A percentile compares a stretch with the other conserved stretches of the same genome.
Evolutionary conservation across 1,140 invertebrate species (phyloP).

Genomic region (Tribolium castaneum): DNA sequence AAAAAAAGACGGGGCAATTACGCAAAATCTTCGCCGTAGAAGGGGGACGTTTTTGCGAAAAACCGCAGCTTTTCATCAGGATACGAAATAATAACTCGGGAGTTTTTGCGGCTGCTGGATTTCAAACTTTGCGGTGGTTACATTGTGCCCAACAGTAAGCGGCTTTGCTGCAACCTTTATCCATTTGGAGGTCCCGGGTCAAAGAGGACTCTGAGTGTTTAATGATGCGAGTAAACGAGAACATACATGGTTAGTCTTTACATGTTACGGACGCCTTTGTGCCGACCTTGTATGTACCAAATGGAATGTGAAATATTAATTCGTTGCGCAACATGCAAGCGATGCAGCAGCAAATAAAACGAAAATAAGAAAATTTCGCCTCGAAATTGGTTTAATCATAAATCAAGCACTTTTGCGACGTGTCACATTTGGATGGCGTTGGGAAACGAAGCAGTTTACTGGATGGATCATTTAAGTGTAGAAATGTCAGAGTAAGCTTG

Average conservation of each 20-base stretch:
- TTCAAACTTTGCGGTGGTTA: neutral
- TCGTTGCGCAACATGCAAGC: neutral
- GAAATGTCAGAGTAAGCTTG: slow-evolving; percentile 58
- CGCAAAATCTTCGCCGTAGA: slow-evolving; percentile 8
- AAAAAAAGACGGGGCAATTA: slow-evolving; percentile 33
- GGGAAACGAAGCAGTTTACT: slow-evolving; percentile 41
- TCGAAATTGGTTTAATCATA: slow-evolving; percentile 33
- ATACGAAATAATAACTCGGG: neutral
- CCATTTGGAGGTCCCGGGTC: slow-evolving; percentile 47
- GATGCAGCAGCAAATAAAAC: neutral
- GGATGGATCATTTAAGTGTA: slow-evolving; percentile 59
- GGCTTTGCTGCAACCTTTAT: slow-evolving; percentile 48
- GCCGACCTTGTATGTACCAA: slow-evolving; percentile 18
- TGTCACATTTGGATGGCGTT: slow-evolving; percentile 28
- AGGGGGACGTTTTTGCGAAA: neutral
- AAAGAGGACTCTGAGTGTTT: slow-evolving; percentile 50
- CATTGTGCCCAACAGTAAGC: slow-evolving; percentile 7
- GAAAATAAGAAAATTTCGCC: neutral
- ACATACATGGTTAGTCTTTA: slow-evolving; percentile 55
- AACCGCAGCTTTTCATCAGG: neutral
- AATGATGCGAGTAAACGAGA: slow-evolving; percentile 56
- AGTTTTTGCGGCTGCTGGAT: neutral
- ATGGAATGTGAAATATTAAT: slow-evolving; percentile 32
- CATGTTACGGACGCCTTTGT: slow-evolving; percentile 31
- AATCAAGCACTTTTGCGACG: slow-evolving; percentile 25